Base-by-base conservation (phyloP, 2,113 vertebrate species). In the Sturnira hondurensis region DNA sequence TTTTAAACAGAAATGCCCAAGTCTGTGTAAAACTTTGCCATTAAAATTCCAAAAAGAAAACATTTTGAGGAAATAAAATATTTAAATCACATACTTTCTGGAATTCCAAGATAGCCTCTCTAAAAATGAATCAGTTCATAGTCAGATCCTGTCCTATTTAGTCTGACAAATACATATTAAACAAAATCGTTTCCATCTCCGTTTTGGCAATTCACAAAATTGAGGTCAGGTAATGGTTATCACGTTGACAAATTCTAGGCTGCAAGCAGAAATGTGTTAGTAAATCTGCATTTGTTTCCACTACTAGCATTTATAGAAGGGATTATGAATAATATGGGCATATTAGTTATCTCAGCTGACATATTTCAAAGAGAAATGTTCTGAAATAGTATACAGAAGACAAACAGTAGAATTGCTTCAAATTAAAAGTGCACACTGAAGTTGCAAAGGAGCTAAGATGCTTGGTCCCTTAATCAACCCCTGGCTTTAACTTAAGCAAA, bases 401-500 rank as follows among this genome's bases (percentile, higher is more conserved):
- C 89, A 96, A 98, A 97, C 67, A 95, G 52, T 58, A 58, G 85
- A 95, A 97, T 94, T 0, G 0, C 71, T 97, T 97, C 85, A 93
- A 97, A 24, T 97, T 94, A 89, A n/a, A 97, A 98, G 85, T 86
- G 82, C 94, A 86, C 68, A 86, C 96, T 96, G 58, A 56, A 58
- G 96, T 96, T 97, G 91, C 92, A 97, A 92, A 93, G 82, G 58
- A 95, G 52, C 91, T 96, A 96, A 96, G 95, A 93, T 77, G 45
- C 82, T 95, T 91, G 93, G 89, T 84, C 88, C 28, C 0, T 96
- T 97, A 97, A 96, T 98, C 98, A 96, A 98, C 87, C 0, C 68
- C 86, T 71, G 92, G 70, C 87, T 98, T 98, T 98, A 98, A 98
- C 96, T 73, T 96, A 95, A 97, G 63, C 93, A 97, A 96, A 97